These are phyloP conservation scores for Zele albiditarsus DNA, from an alignment of 2,888 invertebrate genomes.

Conservation along the genomic window DNA sequence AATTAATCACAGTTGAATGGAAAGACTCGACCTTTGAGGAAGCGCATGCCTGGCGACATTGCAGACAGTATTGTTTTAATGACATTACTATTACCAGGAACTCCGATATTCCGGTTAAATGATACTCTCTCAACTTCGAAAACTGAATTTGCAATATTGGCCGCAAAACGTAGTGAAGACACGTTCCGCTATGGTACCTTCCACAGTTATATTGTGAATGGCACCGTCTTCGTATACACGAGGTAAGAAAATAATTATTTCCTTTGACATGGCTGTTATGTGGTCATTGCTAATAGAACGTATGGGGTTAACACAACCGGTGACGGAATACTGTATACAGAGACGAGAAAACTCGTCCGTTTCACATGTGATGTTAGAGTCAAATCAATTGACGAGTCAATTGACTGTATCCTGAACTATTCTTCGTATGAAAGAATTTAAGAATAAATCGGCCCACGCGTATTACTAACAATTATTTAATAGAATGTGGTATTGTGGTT, in stretches of 20 bases:
- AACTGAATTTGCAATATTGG: conserved; percentile 69
- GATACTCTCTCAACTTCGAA: conserved; percentile 66
- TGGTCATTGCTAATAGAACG: conserved; percentile 8
- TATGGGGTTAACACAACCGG: background rate
- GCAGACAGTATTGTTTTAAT: conserved; percentile 78
- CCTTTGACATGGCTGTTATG: background rate
- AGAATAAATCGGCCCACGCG: conserved; percentile 8
- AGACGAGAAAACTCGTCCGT: background rate
- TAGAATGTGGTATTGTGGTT: conserved; percentile 1
- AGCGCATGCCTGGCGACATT: conserved; percentile 69
- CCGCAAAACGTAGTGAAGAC: conserved; percentile 74
- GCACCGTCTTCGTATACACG: conserved; percentile 79
- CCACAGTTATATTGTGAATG: conserved; percentile 67
- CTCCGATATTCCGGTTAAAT: conserved; percentile 76
- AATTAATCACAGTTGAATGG: conserved; percentile 61
- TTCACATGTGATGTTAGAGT: conserved; percentile 20
- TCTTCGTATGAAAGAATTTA: conserved; percentile 37
- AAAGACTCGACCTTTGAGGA: conserved; percentile 53
- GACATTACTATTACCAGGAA: conserved; percentile 85
- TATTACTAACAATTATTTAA: background rate
- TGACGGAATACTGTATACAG: background rate
- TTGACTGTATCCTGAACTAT: conserved; percentile 50
- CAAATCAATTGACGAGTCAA: conserved; percentile 48
- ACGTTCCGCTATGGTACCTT: conserved; percentile 80
- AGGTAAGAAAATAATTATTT: conserved; percentile 75